Percentiles rank a stretch among this genome's conserved stretches.
Conservation (phyloP, 2,113 vertebrate species). For the Gadus chalcogrammus region DNA sequence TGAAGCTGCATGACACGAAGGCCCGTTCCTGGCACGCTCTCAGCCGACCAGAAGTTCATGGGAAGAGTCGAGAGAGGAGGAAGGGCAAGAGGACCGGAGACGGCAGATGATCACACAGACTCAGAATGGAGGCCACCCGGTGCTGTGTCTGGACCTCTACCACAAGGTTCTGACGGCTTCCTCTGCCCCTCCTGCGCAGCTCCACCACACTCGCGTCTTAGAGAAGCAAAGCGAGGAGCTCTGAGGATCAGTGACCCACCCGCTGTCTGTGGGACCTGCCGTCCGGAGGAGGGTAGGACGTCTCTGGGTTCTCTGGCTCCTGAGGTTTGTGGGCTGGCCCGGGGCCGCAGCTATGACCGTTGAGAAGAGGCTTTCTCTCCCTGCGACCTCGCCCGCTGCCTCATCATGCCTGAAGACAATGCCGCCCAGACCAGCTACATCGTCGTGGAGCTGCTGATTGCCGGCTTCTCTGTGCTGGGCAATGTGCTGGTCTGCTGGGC, state of each 20-base stretch:
- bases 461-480: slow-evolving; percentile 85
- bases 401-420: slow-evolving; percentile 74
- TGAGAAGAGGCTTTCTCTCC: slow-evolving; percentile 70
- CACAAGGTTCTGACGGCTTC: background rate
- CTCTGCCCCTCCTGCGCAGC: too few relatives aligned
- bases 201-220: too few relatives aligned
- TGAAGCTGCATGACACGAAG: slow-evolving; percentile 23
- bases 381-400: slow-evolving; percentile 44
- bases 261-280: background rate
- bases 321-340: slow-evolving; percentile 22
- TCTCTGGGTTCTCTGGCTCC: slow-evolving; percentile 1
- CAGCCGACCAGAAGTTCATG: slow-evolving; percentile 40
- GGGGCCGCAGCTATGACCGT: slow-evolving; percentile 85
- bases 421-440: slow-evolving; percentile 74
- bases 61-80: slow-evolving; percentile 32
- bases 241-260: slow-evolving; percentile 2
- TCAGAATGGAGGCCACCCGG: slow-evolving; percentile 1
- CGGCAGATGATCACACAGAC: slow-evolving; percentile 18
- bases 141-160: slow-evolving; percentile 1
- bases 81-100: slow-evolving; percentile 30
- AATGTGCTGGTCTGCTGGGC: slow-evolving; percentile 98
- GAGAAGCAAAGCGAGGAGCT: background rate
- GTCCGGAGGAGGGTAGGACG: too few relatives aligned
- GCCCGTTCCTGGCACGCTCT: slow-evolving; percentile 34
- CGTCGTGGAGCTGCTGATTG: slow-evolving; percentile 87